Percentiles rank a stretch among this genome's conserved stretches.
Evolutionary conservation across 2,797 vertebrate genomes (phyloP).

Genomic region (Merluccius polli): DNA sequence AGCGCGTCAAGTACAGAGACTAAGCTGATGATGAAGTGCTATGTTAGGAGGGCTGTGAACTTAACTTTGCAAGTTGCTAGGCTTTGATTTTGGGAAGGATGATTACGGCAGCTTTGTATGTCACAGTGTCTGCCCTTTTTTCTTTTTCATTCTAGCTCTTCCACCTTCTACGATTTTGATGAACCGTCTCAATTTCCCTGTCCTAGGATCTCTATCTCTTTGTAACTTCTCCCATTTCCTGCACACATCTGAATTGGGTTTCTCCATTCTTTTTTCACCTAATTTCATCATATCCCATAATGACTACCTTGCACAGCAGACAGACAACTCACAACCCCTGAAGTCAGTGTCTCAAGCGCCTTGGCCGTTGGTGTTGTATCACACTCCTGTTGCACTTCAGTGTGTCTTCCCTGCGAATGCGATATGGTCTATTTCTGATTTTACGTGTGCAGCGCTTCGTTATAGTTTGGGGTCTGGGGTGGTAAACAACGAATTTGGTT

Average conservation of each 20-base stretch:
- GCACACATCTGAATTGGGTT: background rate
- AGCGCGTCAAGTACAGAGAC: background rate
- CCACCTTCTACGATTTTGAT: background rate
- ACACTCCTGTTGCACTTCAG: background rate
- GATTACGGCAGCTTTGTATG: background rate
- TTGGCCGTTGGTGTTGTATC: too few relatives aligned
- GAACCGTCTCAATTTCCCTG: background rate
- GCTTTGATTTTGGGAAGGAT: background rate
- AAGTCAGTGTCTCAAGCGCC: background rate
- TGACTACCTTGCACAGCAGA: background rate
- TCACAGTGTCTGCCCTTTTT: background rate
- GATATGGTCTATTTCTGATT: background rate
- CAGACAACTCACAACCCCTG: background rate
- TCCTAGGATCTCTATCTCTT: background rate
- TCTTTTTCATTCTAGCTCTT: background rate
- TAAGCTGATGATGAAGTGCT: background rate
- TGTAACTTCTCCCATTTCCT: too few relatives aligned
- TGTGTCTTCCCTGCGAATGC: background rate
- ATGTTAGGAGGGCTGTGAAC: constrained; percentile 10
- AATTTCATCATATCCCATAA: too few relatives aligned
- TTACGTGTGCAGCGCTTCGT: background rate
- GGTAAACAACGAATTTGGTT: too few relatives aligned
- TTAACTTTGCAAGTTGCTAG: background rate
- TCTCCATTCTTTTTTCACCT: background rate
- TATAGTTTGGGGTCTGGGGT: background rate